Evolutionary conservation across 1,140 invertebrate genomes (phyloP).

Genomic region (Drosophila punjabiensis): DNA sequence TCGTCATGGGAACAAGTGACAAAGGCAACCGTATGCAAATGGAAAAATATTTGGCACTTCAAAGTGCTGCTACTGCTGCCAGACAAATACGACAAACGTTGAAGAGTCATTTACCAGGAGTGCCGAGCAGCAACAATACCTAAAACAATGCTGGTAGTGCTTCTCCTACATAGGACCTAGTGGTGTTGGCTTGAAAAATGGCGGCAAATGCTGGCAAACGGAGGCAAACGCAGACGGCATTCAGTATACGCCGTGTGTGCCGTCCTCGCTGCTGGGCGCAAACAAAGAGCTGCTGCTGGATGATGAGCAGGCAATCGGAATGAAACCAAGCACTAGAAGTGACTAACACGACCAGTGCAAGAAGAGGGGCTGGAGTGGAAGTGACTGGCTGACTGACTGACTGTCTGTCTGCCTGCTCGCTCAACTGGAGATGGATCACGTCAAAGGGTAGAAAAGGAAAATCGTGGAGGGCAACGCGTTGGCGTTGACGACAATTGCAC

Average conservation of each 20-base stretch:
- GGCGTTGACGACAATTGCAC: conserved; percentile 81
- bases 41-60: conserved; percentile 81
- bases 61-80: conserved; percentile 58
- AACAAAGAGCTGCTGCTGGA: conserved; percentile 69
- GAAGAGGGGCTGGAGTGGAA: background rate
- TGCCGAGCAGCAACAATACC: conserved; percentile 46
- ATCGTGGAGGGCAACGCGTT: conserved; percentile 47
- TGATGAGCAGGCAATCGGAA: conserved; percentile 60
- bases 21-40: conserved; percentile 66
- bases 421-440: conserved; percentile 28
- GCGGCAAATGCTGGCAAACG: conserved; percentile 61
- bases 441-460: conserved; percentile 14
- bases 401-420: conserved; percentile 30
- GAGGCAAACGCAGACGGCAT: conserved; percentile 65
- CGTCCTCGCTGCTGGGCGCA: conserved; percentile 58
- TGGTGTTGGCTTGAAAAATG: conserved; percentile 63
- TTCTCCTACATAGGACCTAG: conserved; percentile 25
- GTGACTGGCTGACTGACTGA: conserved; percentile 15
- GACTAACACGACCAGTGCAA: conserved; percentile 13
- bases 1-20: conserved; percentile 45
- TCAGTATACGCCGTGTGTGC: conserved; percentile 49
- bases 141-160: conserved; percentile 19
- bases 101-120: conserved; percentile 80
- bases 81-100: conserved; percentile 82
- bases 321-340: conserved; percentile 60